Evolutionary conservation across 2,888 invertebrate species (phyloP).

Genomic region (Cordilura impudica): DNA sequence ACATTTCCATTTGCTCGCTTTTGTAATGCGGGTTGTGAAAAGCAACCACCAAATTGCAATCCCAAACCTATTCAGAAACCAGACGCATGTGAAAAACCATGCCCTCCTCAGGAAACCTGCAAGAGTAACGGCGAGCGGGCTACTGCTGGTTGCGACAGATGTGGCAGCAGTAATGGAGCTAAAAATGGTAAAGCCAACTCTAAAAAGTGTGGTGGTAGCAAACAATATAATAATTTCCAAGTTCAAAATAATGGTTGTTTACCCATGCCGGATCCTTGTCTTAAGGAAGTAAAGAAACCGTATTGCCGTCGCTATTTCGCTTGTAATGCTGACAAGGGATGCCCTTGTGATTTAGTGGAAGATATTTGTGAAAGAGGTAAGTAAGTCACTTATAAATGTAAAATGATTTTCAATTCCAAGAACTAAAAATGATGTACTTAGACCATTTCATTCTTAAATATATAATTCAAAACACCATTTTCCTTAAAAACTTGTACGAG

Average conservation of each 20-base stretch:
- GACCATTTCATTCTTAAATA: no score
- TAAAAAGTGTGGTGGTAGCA: constrained; percentile 6
- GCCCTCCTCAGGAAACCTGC: background rate
- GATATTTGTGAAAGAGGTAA: constrained; percentile 74
- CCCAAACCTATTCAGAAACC: background rate
- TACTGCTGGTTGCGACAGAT: background rate
- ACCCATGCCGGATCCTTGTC: constrained; percentile 65
- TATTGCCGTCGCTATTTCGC: constrained; percentile 72
- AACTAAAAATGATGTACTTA: no score
- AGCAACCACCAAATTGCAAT: constrained; percentile 27
- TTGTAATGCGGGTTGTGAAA: constrained; percentile 64
- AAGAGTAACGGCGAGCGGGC: background rate
- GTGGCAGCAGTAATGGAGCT: background rate
- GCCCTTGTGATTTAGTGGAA: constrained; percentile 71
- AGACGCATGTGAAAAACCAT: background rate
- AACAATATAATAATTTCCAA: constrained; percentile 8
- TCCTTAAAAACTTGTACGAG: no score
- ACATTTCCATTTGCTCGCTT: constrained; percentile 70
- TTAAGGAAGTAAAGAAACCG: constrained; percentile 42
- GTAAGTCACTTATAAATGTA: no score
- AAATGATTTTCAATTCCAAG: no score
- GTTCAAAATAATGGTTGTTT: constrained; percentile 39
- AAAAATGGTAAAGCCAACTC: background rate
- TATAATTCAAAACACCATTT: no score
- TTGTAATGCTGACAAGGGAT: constrained; percentile 71